These are phyloP conservation scores for Epistrophe eligans DNA, from an alignment of 2,888 invertebrate genomes.

Conservation along the genomic window DNA sequence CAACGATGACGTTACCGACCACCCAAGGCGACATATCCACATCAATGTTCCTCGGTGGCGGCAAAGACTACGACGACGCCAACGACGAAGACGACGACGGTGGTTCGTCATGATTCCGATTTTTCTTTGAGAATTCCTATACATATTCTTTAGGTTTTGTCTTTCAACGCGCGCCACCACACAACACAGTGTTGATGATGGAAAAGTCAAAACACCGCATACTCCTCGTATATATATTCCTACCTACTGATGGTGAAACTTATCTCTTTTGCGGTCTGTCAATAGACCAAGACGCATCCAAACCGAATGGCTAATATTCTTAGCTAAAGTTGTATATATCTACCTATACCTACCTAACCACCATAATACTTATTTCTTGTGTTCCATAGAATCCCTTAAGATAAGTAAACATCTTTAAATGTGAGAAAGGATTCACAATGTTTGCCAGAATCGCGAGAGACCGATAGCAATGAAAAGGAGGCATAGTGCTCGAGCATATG, in stretches of 20 bases:
- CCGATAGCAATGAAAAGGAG: background rate
- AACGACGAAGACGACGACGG: background rate
- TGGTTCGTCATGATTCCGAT: slow-evolving; percentile 70
- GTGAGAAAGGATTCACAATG: slow-evolving; percentile 50
- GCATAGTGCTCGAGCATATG: background rate
- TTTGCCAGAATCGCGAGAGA: slow-evolving; percentile 11
- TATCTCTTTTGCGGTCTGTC: slow-evolving; percentile 65
- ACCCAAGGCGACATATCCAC: slow-evolving; percentile 52
- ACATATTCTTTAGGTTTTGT: slow-evolving; percentile 23
- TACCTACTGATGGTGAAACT: slow-evolving; percentile 21
- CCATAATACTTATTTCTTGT: background rate
- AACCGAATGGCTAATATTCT: slow-evolving; percentile 45
- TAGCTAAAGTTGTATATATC: slow-evolving; percentile 7
- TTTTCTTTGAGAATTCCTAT: slow-evolving; percentile 41
- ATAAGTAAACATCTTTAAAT: slow-evolving; percentile 46
- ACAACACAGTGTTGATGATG: slow-evolving; percentile 16
- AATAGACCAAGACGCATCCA: slow-evolving; percentile 66
- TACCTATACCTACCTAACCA: background rate
- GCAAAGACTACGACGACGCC: background rate
- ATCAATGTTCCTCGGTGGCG: slow-evolving; percentile 23
- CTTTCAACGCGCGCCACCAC: background rate
- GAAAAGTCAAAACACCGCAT: slow-evolving; percentile 27
- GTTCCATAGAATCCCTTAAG: slow-evolving; percentile 38
- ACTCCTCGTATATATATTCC: background rate
- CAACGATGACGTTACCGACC: slow-evolving; percentile 65